These are phyloP conservation scores for Mythimna loreyi DNA, from an alignment of 2,888 invertebrate genomes.

Conservation along the genomic window DNA sequence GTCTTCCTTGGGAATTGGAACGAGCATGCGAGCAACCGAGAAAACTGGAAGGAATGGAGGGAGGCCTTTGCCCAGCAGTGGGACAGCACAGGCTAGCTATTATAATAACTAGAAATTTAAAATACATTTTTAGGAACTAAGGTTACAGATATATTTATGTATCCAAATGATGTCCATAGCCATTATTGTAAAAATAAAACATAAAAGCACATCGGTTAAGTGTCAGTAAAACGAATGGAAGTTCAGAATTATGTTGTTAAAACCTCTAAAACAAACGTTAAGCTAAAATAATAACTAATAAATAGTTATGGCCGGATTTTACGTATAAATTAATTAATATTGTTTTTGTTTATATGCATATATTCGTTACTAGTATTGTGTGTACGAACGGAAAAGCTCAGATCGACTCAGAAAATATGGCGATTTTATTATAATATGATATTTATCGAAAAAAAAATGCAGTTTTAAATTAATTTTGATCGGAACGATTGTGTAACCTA, in stretches of 20 bases:
- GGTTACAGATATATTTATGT: background rate
- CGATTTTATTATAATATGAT: background rate
- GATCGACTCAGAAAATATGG: background rate
- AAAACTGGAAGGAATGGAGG: too few relatives aligned
- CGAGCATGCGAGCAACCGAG: too few relatives aligned
- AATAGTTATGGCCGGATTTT: slow-evolving; percentile 9
- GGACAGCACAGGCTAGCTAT: too few relatives aligned
- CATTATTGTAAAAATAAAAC: background rate
- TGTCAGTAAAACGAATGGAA: slow-evolving; percentile 29
- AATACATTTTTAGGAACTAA: background rate
- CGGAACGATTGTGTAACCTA: background rate
- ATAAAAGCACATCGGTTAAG: slow-evolving; percentile 8
- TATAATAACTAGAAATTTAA: too few relatives aligned
- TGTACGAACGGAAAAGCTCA: background rate
- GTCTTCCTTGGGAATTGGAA: too few relatives aligned
- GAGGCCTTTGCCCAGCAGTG: too few relatives aligned
- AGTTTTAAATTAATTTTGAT: background rate
- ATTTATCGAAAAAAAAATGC: background rate
- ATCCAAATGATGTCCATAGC: background rate
- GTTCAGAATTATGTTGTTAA: slow-evolving; percentile 3
- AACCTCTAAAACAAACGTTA: slow-evolving; percentile 11
- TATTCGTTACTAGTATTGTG: background rate
- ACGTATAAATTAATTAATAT: background rate
- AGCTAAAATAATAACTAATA: slow-evolving; percentile 20
- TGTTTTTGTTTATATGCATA: background rate